Base-by-base conservation (phyloP, 2,888 invertebrate genomes). In the Eugnorisma glareosa region DNA sequence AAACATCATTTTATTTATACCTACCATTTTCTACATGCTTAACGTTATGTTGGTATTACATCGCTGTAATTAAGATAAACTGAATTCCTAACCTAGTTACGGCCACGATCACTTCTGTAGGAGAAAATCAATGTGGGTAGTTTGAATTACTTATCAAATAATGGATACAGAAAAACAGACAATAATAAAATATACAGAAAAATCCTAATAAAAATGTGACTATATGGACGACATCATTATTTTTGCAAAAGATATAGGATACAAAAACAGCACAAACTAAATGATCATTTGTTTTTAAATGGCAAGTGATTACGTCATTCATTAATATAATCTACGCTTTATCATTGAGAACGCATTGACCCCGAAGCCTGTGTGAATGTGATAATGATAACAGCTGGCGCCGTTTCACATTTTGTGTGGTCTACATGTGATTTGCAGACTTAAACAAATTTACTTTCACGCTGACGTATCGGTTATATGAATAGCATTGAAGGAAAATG, bases 371-470 rank as follows among this genome's bases (percentile, higher is more conserved):
- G 74, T 81, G 84, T 86, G 89, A 91, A 75, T 81, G 84, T 86
- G 89, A 91, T 91, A 91, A 84, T 89, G 92, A 92, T 91, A 92
- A 90, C 90, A 90, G 89, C 89, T 91, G 93, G 93, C 93, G 93
- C 93, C 93, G 86, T 86, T 89, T 86, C 84, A 85, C 89, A 89
- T 91, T 89, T 89, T 83, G 79, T 79, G 81, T 83, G 76, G 75
- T 77, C 78, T 83, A 77, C 88, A 91, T 90, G 89, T 90, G 88
- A 87, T 89, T 84, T 68, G 77, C 75, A 82, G 76, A 86, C 83
- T 85, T 90, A 91, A 91, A 91, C 89, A 91, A 89, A 85, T 78
- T 83, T 83, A 76, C 81, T 80, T 79, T 80, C 75, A 68, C 73
- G 69, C 57, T 84, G 77, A 86, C 81, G 77, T 86, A 73, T 68